phyloP scores from a whole-genome alignment of 1,140 invertebrate genomes.

The Macrosteles quadrilineatus region DNA sequence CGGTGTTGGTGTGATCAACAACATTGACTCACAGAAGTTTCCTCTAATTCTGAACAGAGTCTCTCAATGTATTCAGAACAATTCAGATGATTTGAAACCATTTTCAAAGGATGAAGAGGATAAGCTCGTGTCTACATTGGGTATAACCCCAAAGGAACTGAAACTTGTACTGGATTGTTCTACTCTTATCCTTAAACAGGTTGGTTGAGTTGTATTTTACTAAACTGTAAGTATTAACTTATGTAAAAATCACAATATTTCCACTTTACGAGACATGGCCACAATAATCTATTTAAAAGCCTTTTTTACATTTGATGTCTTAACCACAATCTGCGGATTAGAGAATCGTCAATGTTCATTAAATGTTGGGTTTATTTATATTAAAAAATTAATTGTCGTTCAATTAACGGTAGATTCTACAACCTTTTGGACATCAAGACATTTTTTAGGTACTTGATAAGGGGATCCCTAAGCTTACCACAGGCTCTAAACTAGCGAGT shows the following conservation, averaged over 20 bases:
- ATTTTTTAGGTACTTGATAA: too few relatives aligned
- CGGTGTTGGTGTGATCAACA: constrained; percentile 31
- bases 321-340: too few relatives aligned
- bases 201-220: background rate
- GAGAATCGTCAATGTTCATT: too few relatives aligned
- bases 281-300: too few relatives aligned
- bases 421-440: too few relatives aligned
- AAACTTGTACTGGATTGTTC: constrained; percentile 8
- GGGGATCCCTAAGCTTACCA: too few relatives aligned
- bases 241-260: background rate
- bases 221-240: background rate
- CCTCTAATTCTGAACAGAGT: constrained; percentile 34
- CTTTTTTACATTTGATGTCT: too few relatives aligned
- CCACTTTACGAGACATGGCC: too few relatives aligned
- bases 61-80: constrained; percentile 21
- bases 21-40: constrained; percentile 36
- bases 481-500: too few relatives aligned
- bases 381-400: too few relatives aligned
- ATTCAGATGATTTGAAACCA: constrained; percentile 9
- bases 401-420: too few relatives aligned
- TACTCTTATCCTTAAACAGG: constrained; percentile 4
- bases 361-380: too few relatives aligned
- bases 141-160: constrained; percentile 20
- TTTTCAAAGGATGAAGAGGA: constrained; percentile 37
- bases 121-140: constrained; percentile 30